Evolutionary conservation across 2,888 invertebrate species (phyloP).

Genomic region (Neria commutata): DNA sequence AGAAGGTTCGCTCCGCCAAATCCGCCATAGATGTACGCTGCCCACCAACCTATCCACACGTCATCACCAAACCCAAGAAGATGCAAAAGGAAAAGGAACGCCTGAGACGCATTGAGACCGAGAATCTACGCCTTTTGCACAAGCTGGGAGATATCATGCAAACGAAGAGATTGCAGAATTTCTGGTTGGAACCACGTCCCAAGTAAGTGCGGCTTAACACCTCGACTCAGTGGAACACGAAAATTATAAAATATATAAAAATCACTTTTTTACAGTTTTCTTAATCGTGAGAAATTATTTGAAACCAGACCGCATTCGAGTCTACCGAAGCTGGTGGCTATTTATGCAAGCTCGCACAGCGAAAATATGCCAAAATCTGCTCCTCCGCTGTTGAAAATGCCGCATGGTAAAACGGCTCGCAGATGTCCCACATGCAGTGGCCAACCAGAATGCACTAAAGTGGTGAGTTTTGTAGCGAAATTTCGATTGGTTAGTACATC

Average conservation of each 20-base stretch:
- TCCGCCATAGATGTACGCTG: slow-evolving; percentile 72
- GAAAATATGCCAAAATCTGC: slow-evolving; percentile 31
- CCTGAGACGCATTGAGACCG: slow-evolving; percentile 68
- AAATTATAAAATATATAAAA: not conserved
- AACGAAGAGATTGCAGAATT: slow-evolving; percentile 71
- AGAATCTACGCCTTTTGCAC: slow-evolving; percentile 74
- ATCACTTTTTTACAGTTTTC: slow-evolving; percentile 42
- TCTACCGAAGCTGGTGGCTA: slow-evolving; percentile 44
- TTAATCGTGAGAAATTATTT: slow-evolving; percentile 58
- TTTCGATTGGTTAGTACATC: not conserved
- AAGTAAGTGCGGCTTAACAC: slow-evolving; percentile 51
- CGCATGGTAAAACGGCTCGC: slow-evolving; percentile 35
- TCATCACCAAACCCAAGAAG: slow-evolving; percentile 72
- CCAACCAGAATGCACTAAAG: slow-evolving; percentile 48
- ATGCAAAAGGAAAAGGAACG: slow-evolving; percentile 73
- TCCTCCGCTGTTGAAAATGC: slow-evolving; percentile 28
- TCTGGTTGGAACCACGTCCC: slow-evolving; percentile 70
- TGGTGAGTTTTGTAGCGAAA: slow-evolving; percentile 31
- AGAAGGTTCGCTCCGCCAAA: slow-evolving; percentile 71
- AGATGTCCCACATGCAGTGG: slow-evolving; percentile 57
- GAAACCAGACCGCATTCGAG: slow-evolving; percentile 48
- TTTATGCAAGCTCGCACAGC: slow-evolving; percentile 31
- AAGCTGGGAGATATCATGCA: slow-evolving; percentile 71
- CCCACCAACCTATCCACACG: slow-evolving; percentile 71
- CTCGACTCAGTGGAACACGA: too few relatives aligned